Percentiles rank a stretch among this genome's conserved stretches.
These are phyloP conservation scores for Poeciliopsis prolifica DNA, from an alignment of 2,113 vertebrate genomes.

Conservation along the genomic window DNA sequence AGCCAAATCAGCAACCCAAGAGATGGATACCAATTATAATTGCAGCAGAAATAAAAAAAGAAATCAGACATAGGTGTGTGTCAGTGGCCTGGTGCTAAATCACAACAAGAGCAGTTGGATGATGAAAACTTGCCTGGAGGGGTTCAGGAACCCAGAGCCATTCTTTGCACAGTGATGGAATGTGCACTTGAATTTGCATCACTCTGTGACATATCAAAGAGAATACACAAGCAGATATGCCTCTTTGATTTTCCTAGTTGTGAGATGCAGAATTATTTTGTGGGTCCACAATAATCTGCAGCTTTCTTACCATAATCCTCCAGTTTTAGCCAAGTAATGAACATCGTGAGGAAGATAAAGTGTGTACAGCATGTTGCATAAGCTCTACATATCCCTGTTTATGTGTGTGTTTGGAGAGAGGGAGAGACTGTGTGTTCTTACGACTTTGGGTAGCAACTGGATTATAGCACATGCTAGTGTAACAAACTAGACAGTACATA, in stretches of 20 bases:
- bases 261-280: slow-evolving; percentile 59
- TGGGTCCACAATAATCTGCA: slow-evolving; percentile 61
- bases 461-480: slow-evolving; percentile 35
- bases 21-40: slow-evolving; percentile 62
- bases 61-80: slow-evolving; percentile 50
- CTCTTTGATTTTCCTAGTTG: slow-evolving; percentile 62
- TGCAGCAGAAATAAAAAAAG: background rate
- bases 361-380: slow-evolving; percentile 59
- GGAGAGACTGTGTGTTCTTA: background rate
- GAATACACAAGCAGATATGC: slow-evolving; percentile 61
- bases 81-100: slow-evolving; percentile 45
- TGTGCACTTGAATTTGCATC: slow-evolving; percentile 68
- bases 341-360: slow-evolving; percentile 53
- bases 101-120: slow-evolving; percentile 40
- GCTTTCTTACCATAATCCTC: slow-evolving; percentile 66
- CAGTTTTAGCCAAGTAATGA: slow-evolving; percentile 73
- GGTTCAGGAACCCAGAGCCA: slow-evolving; percentile 50
- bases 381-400: slow-evolving; percentile 19
- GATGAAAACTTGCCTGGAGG: slow-evolving; percentile 60
- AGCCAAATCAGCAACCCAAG: slow-evolving; percentile 49
- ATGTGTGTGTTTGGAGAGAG: slow-evolving; percentile 5
- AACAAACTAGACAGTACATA: slow-evolving; percentile 38
- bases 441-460: slow-evolving; percentile 43
- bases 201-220: slow-evolving; percentile 71
- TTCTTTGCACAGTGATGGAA: slow-evolving; percentile 48